These are phyloP conservation scores for Orientallactaga bullata DNA, from an alignment of 2,113 vertebrate species.

Conservation along the genomic window DNA sequence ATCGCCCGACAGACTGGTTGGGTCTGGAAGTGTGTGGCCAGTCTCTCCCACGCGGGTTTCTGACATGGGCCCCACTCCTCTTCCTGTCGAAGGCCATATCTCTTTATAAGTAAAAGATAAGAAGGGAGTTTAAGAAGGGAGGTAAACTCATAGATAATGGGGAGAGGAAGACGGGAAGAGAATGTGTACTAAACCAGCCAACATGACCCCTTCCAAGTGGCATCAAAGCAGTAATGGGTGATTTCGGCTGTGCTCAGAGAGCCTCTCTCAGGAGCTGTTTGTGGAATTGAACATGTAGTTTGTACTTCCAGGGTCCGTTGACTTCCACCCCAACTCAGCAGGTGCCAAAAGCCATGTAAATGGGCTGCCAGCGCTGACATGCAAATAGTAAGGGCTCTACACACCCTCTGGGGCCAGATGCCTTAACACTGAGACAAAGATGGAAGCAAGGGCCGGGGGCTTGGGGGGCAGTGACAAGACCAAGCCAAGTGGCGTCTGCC, in stretches of 20 bases:
- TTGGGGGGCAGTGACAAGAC: fast-evolving
- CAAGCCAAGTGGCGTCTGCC: not conserved
- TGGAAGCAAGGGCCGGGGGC: fast-evolving
- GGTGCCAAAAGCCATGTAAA: not conserved
- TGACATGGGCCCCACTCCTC: not conserved
- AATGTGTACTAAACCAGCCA: slow-evolving; percentile 69
- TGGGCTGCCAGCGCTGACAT: not conserved
- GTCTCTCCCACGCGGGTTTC: slow-evolving; percentile 47
- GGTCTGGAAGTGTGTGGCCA: not conserved
- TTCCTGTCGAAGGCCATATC: fast-evolving
- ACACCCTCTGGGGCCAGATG: not conserved
- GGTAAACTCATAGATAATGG: not conserved
- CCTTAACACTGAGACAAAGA: not conserved
- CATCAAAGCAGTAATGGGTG: slow-evolving; percentile 73
- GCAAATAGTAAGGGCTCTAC: not conserved
- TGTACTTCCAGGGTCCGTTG: not conserved
- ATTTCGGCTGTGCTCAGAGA: fast-evolving
- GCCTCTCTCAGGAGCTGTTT: slow-evolving; percentile 20
- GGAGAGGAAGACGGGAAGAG: not conserved
- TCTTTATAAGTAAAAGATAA: slow-evolving; percentile 45
- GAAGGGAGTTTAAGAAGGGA: slow-evolving; percentile 41
- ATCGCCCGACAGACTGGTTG: not conserved
- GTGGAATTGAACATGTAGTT: not conserved
- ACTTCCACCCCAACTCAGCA: not conserved
- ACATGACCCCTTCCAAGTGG: slow-evolving; percentile 62